Percentiles rank a stretch among this genome's conserved stretches.
Conservation (phyloP, 1,140 invertebrate genomes). For the Drosophila carrolli region DNA sequence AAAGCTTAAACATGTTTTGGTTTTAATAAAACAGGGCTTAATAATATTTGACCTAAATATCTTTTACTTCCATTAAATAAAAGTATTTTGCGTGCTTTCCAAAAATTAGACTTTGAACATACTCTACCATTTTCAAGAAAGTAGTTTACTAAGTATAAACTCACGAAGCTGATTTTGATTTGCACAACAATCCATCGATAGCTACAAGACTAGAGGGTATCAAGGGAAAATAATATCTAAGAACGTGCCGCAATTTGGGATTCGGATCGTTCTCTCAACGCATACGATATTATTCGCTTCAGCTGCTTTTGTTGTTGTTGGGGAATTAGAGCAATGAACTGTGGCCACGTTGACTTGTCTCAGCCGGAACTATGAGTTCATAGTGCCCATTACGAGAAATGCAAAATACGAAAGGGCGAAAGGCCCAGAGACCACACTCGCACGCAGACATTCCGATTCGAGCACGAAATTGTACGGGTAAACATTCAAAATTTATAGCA, state of each 20-base stretch:
- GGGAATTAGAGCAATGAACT: conserved; percentile 73
- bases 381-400: conserved; percentile 72
- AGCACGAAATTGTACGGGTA: conserved; percentile 52
- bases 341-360: conserved; percentile 55
- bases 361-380: conserved; percentile 73
- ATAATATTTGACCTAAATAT: too few relatives aligned
- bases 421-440: conserved; percentile 21
- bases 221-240: conserved; percentile 31
- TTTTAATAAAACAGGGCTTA: too few relatives aligned
- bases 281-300: conserved; percentile 34
- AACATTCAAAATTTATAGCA: conserved; percentile 72
- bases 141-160: too few relatives aligned
- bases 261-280: conserved; percentile 26
- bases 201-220: not conserved
- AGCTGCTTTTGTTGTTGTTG: conserved; percentile 10
- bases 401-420: conserved; percentile 13
- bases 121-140: too few relatives aligned
- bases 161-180: too few relatives aligned
- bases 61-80: too few relatives aligned
- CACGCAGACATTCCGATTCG: conserved; percentile 35
- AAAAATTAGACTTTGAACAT: too few relatives aligned
- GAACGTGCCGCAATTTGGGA: conserved; percentile 37
- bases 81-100: too few relatives aligned
- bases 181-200: not conserved
- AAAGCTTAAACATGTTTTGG: too few relatives aligned